Evolutionary conservation across 2,888 invertebrate genomes (phyloP).

Genomic region (Tribolium freemani): DNA sequence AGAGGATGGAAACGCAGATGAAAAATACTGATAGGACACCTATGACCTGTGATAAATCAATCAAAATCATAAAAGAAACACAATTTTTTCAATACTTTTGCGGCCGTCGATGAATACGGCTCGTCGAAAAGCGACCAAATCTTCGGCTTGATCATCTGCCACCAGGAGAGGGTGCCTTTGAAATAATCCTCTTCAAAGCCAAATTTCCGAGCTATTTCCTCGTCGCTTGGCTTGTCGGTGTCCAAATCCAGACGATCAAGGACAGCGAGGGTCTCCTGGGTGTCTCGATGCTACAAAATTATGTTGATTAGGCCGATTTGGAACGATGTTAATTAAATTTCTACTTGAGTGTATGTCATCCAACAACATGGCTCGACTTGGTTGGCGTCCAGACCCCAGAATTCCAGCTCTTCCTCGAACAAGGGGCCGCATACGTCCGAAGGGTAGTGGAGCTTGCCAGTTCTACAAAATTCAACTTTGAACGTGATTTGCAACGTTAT

Average conservation of each 20-base stretch:
- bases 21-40: slow-evolving; percentile 99
- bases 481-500: background rate
- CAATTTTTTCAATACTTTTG: slow-evolving; percentile 80
- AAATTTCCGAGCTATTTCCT: slow-evolving; percentile 97
- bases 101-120: slow-evolving; percentile 97
- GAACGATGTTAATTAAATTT: slow-evolving; percentile 36
- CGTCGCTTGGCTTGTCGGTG: slow-evolving; percentile 97
- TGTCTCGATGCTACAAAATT: slow-evolving; percentile 88
- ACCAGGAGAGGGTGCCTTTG: slow-evolving; percentile 92
- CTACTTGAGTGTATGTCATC: slow-evolving; percentile 98
- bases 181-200: slow-evolving; percentile 96
- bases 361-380: slow-evolving; percentile 99
- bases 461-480: slow-evolving; percentile 72
- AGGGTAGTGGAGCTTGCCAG: slow-evolving; percentile 98
- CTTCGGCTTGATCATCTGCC: slow-evolving; percentile 97
- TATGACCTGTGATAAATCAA: slow-evolving; percentile 83
- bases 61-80: slow-evolving; percentile 12
- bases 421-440: slow-evolving; percentile 99
- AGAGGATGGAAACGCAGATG: slow-evolving; percentile 98
- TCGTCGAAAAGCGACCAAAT: slow-evolving; percentile 99
- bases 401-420: slow-evolving; percentile 99
- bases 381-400: slow-evolving; percentile 99
- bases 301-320: background rate
- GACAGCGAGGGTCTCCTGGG: slow-evolving; percentile 98
- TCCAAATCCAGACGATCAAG: slow-evolving; percentile 97